Conservation (phyloP, 1,140 invertebrate genomes). For the Drosophila sproati region DNA sequence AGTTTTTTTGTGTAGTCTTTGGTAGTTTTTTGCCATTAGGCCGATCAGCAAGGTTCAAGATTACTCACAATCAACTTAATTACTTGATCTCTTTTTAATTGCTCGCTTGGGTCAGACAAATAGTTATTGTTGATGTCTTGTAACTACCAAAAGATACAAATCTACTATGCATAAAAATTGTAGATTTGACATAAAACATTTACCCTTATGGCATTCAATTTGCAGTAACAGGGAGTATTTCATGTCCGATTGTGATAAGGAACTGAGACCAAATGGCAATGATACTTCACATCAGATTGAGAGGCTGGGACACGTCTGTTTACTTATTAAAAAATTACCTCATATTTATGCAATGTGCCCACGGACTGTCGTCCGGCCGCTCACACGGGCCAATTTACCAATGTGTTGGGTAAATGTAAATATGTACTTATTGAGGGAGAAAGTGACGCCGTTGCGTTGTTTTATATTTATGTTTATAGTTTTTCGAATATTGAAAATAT, state of each 20-base stretch:
- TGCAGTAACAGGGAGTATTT: neutral
- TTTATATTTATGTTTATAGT: constrained; percentile 30
- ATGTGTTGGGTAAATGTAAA: constrained; percentile 34
- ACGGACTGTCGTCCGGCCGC: constrained; percentile 6
- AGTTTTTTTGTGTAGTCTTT: neutral
- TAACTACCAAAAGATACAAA: neutral
- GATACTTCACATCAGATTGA: constrained; percentile 9
- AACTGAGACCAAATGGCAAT: constrained; percentile 17
- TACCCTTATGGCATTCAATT: neutral
- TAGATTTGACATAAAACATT: neutral
- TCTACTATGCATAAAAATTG: neutral
- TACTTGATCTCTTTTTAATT: constrained; percentile 12
- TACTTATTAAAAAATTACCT: constrained; percentile 35
- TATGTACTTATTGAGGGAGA: constrained; percentile 42
- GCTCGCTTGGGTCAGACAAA: neutral
- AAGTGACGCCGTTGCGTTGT: constrained; percentile 36
- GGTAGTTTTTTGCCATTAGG: neutral
- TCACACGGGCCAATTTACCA: constrained; percentile 21
- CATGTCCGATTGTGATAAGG: constrained; percentile 20
- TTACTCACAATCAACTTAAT: constrained; percentile 4
- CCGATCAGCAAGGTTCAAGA: constrained; percentile 6
- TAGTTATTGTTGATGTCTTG: neutral
- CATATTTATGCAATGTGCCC: constrained; percentile 39
- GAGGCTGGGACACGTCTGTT: constrained; percentile 18
- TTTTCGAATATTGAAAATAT: constrained; percentile 34